Conservation (phyloP, 64 coral and sea anemone species). For the Montipora sp. region DNA sequence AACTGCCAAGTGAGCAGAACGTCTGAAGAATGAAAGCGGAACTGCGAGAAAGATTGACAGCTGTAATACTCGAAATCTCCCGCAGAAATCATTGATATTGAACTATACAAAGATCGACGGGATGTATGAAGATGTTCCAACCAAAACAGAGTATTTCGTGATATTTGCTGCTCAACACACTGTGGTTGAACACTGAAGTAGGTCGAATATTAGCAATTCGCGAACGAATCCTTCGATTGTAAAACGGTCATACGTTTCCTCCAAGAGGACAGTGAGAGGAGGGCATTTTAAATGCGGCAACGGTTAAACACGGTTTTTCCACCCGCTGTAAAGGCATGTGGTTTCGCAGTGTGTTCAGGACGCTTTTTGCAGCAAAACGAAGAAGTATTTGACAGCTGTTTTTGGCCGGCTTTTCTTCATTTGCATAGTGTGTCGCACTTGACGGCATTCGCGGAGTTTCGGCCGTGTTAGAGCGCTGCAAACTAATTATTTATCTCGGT, state of each 20-base stretch:
- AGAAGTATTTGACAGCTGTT: conserved; percentile 3
- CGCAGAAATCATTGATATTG: conserved; percentile 47
- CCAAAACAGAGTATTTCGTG: conserved; percentile 32
- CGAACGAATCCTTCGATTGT: background rate
- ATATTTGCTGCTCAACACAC: background rate
- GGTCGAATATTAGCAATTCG: background rate
- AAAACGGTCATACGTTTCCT: background rate
- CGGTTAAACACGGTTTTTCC: conserved; percentile 4
- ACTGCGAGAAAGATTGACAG: conserved; percentile 5
- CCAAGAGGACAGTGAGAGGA: background rate
- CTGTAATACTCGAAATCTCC: conserved; percentile 31
- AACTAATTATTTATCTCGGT: background rate
- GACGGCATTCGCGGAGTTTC: background rate
- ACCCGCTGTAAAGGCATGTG: conserved; percentile 49
- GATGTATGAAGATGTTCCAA: background rate
- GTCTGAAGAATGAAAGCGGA: background rate
- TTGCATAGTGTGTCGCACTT: conserved; percentile 11
- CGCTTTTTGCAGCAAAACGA: background rate
- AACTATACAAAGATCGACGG: conserved; percentile 9
- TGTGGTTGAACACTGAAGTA: background rate
- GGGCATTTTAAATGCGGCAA: conserved; percentile 4
- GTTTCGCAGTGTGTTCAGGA: conserved; percentile 8
- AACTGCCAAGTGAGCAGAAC: background rate
- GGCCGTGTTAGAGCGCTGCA: too few species aligned
- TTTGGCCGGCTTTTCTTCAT: background rate